Percentiles rank a stretch among this genome's conserved stretches.
Conservation (phyloP, 1,140 invertebrate genomes). For the Caenorhabditis tropicalis region DNA sequence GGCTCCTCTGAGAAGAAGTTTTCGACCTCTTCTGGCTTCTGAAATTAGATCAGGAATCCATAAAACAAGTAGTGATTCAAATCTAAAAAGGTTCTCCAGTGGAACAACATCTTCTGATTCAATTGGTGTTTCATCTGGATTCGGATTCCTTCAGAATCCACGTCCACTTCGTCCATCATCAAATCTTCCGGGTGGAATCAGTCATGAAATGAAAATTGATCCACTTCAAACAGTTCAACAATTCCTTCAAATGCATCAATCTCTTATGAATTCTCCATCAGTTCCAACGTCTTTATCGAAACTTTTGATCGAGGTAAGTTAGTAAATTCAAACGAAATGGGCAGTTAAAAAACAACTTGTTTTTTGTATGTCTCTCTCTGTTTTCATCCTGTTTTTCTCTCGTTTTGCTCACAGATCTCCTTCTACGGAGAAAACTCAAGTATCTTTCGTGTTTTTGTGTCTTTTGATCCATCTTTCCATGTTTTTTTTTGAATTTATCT, state of each 20-base stretch:
- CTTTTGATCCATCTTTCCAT: not conserved
- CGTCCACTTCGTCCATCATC: not conserved
- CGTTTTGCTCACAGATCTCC: not conserved
- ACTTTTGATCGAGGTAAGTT: constrained; percentile 18
- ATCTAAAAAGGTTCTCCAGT: not conserved
- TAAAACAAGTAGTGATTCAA: constrained; percentile 20
- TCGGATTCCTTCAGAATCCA: not conserved
- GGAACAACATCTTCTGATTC: not conserved
- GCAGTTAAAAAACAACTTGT: not conserved
- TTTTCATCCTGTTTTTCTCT: not conserved
- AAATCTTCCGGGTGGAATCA: constrained; percentile 7
- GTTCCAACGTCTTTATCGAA: constrained; percentile 24
- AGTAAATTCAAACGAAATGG: not conserved
- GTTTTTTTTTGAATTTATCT: no score
- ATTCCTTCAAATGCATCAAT: constrained; percentile 40
- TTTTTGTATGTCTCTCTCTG: not conserved
- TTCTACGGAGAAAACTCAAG: not conserved
- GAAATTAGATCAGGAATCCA: constrained; percentile 5
- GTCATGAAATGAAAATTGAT: constrained; percentile 16
- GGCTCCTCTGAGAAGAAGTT: not conserved
- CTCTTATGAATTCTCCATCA: constrained; percentile 16
- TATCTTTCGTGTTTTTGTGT: not conserved
- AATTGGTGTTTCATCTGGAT: not conserved
- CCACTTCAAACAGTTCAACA: constrained; percentile 33
- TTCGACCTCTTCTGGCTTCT: not conserved